Percentiles rank a stretch among this genome's conserved stretches.
phyloP scores from a whole-genome alignment of 1,140 invertebrate genomes.

The Steinernema khuongi region DNA sequence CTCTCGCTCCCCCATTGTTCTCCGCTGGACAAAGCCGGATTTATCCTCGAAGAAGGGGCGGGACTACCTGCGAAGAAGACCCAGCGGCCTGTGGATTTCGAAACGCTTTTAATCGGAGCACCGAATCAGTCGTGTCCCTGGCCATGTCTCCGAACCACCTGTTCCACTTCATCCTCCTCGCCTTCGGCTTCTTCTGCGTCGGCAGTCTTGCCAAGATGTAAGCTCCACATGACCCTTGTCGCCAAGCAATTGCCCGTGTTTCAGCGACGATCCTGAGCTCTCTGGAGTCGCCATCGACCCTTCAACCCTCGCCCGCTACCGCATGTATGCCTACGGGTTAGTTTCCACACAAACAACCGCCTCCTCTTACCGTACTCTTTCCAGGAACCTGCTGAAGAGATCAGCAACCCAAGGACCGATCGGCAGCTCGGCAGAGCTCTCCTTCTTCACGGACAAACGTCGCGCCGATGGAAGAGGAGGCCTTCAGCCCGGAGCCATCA shows the following conservation, averaged over 20 bases:
- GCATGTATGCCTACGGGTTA: conserved; percentile 6
- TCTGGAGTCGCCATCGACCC: background rate
- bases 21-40: background rate
- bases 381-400: background rate
- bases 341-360: background rate
- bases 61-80: background rate
- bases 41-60: background rate
- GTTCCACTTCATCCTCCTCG: background rate
- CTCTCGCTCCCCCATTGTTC: background rate
- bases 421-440: background rate
- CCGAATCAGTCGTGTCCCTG: background rate
- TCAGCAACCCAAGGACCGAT: background rate
- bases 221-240: background rate
- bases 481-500: background rate
- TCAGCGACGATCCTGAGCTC: background rate
- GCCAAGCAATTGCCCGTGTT: background rate
- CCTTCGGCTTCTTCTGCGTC: background rate
- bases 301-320: background rate
- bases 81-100: background rate
- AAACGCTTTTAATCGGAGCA: background rate
- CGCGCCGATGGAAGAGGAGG: background rate
- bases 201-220: background rate
- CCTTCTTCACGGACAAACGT: background rate
- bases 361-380: background rate
- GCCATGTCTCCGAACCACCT: background rate